Evolutionary conservation across 1,140 invertebrate species (phyloP), one percentile per base, ranked within the genome.

Genomic region (Theocolax elegans): DNA sequence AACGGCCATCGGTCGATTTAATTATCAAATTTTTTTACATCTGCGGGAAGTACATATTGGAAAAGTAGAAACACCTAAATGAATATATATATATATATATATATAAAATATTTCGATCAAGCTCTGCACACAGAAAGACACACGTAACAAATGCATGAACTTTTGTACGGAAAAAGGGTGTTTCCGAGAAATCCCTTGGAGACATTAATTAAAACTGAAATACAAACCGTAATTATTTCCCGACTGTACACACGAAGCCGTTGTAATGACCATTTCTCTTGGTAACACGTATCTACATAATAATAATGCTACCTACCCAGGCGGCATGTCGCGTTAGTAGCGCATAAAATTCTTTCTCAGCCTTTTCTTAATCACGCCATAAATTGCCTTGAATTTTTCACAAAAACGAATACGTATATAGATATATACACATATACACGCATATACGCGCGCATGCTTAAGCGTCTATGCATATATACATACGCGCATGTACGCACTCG

Each of bases 191-290:
- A 63, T 44, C 42, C 2, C 44, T 49, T 63, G 13, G 44, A 31
- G 29, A 25, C 44, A 48, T 63, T 49, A 63, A 63, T 63, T 63
- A 49, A 63, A 63, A 63, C 42, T 49, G 59, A 49, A 49, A 63
- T 49, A 63, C 59, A 48, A 63, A 46, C 58, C 40, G 23, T 46
- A 60, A 60, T 60, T 60, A 60, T 60, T 60, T 60, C 40, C 42
- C 40, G 38, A 46, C 58, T 63, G n/a, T n/a, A n/a, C n/a, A 49
- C 44, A 49, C 49, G 49, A 49, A 63, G 59, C 59, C 59, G 42
- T 60, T 49, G 59, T 49, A 60, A 49, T 49, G 59, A 35, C 59
- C 59, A 63, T 63, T 63, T 63, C 59, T 63, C 59, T 63, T 63
- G 29, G 44, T 44, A 49, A 63, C 59, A 49, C 59, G 42, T 63